Evolutionary conservation across 2,888 invertebrate genomes (phyloP), one percentile per base, ranked within the genome.

Genomic region (Parascotia fuliginaria): DNA sequence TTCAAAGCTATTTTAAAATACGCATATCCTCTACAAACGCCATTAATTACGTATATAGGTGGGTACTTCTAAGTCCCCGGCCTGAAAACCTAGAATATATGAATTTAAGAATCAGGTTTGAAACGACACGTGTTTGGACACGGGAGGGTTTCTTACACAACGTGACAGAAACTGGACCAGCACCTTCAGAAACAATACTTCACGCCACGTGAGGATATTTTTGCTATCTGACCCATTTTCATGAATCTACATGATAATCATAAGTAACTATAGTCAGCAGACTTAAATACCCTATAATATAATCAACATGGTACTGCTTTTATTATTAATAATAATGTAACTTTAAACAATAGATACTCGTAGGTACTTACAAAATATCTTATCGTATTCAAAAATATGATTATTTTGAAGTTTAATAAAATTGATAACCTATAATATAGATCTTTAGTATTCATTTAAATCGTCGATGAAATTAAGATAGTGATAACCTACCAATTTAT

Each of bases 51-150:
- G 24, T 29, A 15, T 16, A 34, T 45, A 22, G 22, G 22, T 28
- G 34, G 14, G 36, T 60, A 45, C 56, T 50, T 55, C 55, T 52
- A 50, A 61, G 71, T 67, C 70, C 74, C 67, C 56, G 77, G 55
- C 70, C 79, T 82, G 69, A 77, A 85, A 82, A 81, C 70, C 68
- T 67, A 74, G 75, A 78, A 85, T 84, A 79, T 15, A 88, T 87
- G 74, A 83, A 84, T 83, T 43, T 52, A 42, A 59, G 65, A 64
- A 58, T 56, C 79, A 80, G 86, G 83, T 73, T 73, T 46, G 28
- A 29, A 37, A 31, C 6, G 37, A 49, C 85, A 83, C 85, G 81
- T 81, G 83, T 40, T 44, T 7, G 1, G 45, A 32, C 73, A 75
- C 75, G 73, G 60, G 55, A 48, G 22, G 40, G 39, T 56, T 65